phyloP scores from a whole-genome alignment of 2,797 vertebrate species.

The Kryptolebias ocellatus region DNA sequence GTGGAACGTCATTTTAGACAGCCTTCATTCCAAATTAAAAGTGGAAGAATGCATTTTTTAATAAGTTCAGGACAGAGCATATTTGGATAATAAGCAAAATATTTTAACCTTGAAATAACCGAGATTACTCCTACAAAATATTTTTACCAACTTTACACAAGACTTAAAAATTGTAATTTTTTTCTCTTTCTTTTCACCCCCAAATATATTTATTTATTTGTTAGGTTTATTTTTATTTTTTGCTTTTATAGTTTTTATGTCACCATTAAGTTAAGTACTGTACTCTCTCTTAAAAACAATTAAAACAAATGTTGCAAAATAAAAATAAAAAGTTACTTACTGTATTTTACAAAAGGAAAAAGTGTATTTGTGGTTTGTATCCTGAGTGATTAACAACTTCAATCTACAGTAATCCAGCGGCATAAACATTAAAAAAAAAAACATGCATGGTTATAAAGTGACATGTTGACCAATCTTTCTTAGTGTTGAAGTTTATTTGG shows the following conservation, averaged over 20 bases:
- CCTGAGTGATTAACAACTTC: slow-evolving; percentile 1
- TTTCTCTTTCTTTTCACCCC: no score
- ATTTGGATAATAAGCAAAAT: no score
- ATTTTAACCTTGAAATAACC: no score
- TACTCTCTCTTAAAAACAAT: not conserved
- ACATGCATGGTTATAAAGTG: not conserved
- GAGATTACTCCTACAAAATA: no score
- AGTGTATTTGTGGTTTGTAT: not conserved
- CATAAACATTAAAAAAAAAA: not conserved
- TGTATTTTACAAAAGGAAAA: not conserved
- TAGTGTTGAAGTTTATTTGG: no score
- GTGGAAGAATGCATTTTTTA: slow-evolving; percentile 45
- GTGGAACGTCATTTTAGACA: slow-evolving; percentile 37
- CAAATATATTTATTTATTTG: no score
- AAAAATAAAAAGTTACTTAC: not conserved
- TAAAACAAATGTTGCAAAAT: not conserved
- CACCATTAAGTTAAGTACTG: no score
- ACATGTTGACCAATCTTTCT: not conserved
- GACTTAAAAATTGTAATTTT: no score
- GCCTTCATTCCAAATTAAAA: slow-evolving; percentile 33
- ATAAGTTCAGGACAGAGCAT: slow-evolving; percentile 29
- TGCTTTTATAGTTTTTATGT: no score
- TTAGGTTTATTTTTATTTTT: no score
- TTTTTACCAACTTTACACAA: no score
- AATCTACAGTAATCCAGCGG: slow-evolving; percentile 3